Base-by-base conservation (phyloP, 2,113 vertebrate genomes). In the Megalops atlanticus region DNA sequence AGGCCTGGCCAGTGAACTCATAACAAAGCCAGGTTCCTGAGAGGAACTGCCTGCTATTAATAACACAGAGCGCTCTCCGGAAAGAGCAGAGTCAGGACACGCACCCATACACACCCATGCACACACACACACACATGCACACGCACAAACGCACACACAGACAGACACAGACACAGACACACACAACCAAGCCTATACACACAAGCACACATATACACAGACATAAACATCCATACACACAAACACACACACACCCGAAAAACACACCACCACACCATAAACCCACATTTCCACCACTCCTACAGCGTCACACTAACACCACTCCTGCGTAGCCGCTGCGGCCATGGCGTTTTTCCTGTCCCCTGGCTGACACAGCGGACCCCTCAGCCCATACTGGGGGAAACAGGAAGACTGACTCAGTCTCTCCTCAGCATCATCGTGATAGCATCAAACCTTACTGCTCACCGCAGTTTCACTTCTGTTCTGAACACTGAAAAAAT, bases 301-400 rank as follows among this genome's bases (percentile, higher is more conserved):
- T n/a, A n/a, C n/a, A n/a, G n/a, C n/a, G n/a, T n/a, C n/a, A n/a
- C n/a, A n/a, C n/a, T n/a, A n/a, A n/a, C n/a, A n/a, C n/a, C n/a
- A n/a, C n/a, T n/a, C n/a, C n/a, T n/a, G n/a, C n/a, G n/a, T n/a
- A n/a, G n/a, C n/a, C n/a, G n/a, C n/a, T n/a, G n/a, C n/a, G n/a
- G 43, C n/a, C 40, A 0, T 31, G 39, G 33, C 21, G 21, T 15
- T 39, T 36, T 74, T 40, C 43, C 43, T 88, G 85, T 85, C 89
- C 84, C 86, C 85, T 33, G 5, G 7, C 35, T 76, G 16, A 77
- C 78, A 45, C 79, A 84, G 81, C 77, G 74, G 71, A 47, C 39
- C n/a, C n/a, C n/a, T 64, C 58, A 31, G 54, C 40, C 43, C 27
- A n/a, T 33, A 38, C 18, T 2, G 24, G 68, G 47, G 47, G 49